phyloP scores from a whole-genome alignment of 2,797 vertebrate genomes.

The Toxotes lorentzi region DNA sequence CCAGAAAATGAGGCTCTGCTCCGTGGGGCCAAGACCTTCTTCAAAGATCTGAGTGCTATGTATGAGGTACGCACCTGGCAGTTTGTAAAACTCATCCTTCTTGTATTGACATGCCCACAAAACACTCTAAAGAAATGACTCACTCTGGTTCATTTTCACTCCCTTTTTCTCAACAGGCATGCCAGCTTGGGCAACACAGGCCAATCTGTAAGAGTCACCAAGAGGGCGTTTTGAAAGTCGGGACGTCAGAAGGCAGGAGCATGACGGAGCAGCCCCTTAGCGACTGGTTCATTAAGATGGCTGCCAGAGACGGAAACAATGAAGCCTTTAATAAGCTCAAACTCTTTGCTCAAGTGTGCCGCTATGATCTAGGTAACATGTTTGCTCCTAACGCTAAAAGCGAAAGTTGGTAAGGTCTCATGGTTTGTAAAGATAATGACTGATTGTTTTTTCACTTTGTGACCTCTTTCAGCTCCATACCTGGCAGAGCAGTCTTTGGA shows the following conservation, averaged over 20 bases:
- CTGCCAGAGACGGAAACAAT: conserved; percentile 89
- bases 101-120: conserved; percentile 42
- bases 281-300: conserved; percentile 96
- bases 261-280: conserved; percentile 93
- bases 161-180: conserved; percentile 85
- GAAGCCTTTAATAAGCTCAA: conserved; percentile 97
- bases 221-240: conserved; percentile 96
- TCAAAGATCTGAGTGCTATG: conserved; percentile 95
- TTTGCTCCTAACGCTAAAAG: conserved; percentile 31
- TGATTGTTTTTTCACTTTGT: background rate
- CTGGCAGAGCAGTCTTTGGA: conserved; percentile 96
- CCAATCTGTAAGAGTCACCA: conserved; percentile 94
- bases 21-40: conserved; percentile 94
- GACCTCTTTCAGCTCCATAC: conserved; percentile 90
- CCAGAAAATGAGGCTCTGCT: conserved; percentile 96
- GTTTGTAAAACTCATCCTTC: background rate
- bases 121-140: conserved; percentile 45
- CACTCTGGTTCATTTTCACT: conserved; percentile 19
- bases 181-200: conserved; percentile 97
- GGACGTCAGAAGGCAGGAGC: conserved; percentile 89
- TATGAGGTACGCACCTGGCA: conserved; percentile 90
- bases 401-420: accelerated
- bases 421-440: background rate
- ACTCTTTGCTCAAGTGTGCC: conserved; percentile 98
- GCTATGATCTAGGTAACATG: conserved; percentile 93